These are phyloP conservation scores for Pelobates cultripes DNA, from an alignment of 2,797 vertebrate species.

Conservation along the genomic window DNA sequence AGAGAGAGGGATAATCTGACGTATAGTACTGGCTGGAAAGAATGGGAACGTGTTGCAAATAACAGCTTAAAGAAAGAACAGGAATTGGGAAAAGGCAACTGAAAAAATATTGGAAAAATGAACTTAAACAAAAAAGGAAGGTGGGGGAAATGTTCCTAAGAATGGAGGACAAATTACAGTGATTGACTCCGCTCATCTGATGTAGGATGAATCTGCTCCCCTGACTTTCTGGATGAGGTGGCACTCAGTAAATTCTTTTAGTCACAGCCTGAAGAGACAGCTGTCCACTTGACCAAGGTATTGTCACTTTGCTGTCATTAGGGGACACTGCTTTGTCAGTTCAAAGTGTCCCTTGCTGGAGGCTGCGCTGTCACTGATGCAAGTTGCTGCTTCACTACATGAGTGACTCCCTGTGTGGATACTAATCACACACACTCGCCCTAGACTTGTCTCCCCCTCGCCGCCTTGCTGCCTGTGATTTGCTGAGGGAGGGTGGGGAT, in stretches of 20 bases:
- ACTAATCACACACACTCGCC: neutral
- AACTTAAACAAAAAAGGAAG: neutral
- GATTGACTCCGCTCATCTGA: neutral
- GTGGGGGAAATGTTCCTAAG: neutral
- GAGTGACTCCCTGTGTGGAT: neutral
- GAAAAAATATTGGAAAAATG: too few relatives aligned
- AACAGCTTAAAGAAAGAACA: neutral
- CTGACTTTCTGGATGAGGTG: constrained; percentile 10
- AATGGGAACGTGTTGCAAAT: neutral
- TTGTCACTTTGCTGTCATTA: constrained; percentile 13
- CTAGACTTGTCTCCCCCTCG: neutral
- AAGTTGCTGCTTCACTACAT: neutral
- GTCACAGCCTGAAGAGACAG: constrained; percentile 16
- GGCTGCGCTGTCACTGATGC: neutral
- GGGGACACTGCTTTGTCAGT: neutral
- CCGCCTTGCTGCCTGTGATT: neutral
- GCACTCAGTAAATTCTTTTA: constrained; percentile 2
- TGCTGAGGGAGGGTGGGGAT: constrained; percentile 30
- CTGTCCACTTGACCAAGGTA: constrained; percentile 17
- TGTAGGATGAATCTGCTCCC: neutral
- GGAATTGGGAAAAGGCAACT: neutral
- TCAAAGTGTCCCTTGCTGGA: neutral
- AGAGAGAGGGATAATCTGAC: neutral
- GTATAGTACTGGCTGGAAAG: neutral
- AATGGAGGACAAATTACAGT: neutral